Evolutionary conservation across 2,888 invertebrate genomes (phyloP).

Genomic region (Melanotus villosus): DNA sequence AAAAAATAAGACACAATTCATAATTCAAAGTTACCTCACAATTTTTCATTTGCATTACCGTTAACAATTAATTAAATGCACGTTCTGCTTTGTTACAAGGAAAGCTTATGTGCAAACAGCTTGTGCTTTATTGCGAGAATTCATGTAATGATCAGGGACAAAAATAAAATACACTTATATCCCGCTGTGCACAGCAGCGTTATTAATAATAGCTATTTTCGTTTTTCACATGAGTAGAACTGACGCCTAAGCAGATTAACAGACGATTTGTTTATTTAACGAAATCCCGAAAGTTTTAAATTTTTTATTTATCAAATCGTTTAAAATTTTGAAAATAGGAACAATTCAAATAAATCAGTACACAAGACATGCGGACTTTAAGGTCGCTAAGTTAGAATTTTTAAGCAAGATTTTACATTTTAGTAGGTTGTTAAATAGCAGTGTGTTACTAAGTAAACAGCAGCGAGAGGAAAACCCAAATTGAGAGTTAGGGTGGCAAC

Average conservation of each 20-base stretch:
- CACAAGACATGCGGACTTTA: too few species aligned
- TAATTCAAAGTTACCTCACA: too few species aligned
- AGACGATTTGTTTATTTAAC: too few species aligned
- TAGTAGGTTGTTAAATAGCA: slow-evolving; percentile 6
- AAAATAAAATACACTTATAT: too few species aligned
- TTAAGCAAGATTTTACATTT: background rate
- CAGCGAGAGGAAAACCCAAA: slow-evolving; percentile 28
- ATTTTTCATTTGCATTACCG: too few species aligned
- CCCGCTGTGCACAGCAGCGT: too few species aligned
- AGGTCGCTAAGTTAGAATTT: background rate
- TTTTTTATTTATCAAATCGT: too few species aligned
- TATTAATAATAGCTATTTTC: background rate
- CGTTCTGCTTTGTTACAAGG: background rate
- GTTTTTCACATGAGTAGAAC: background rate
- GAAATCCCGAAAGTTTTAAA: too few species aligned
- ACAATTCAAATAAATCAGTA: too few species aligned
- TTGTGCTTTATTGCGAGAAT: slow-evolving; percentile 14
- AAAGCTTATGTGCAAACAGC: slow-evolving; percentile 5
- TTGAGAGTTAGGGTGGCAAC: slow-evolving; percentile 51
- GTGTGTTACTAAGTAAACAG: slow-evolving; percentile 22
- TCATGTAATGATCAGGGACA: background rate
- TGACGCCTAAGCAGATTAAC: too few species aligned
- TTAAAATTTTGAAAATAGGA: too few species aligned
- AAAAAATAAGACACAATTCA: too few species aligned
- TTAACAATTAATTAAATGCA: slow-evolving; percentile 3